phyloP scores from a whole-genome alignment of 2,113 vertebrate genomes.

The Anhinga anhinga region DNA sequence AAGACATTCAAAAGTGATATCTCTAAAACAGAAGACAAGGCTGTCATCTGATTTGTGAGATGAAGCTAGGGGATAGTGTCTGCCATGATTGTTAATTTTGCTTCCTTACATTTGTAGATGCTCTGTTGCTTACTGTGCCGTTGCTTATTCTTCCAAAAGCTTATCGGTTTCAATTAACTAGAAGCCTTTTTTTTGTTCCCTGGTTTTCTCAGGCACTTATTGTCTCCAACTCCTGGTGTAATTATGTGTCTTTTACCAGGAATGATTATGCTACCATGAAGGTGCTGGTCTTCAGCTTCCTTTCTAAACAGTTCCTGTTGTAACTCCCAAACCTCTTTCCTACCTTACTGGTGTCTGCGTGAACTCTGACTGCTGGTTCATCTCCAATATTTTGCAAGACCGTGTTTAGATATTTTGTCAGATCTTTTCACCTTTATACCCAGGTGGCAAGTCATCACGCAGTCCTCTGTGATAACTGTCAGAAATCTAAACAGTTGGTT shows the following conservation, averaged over 20 bases:
- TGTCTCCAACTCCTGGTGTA: not conserved
- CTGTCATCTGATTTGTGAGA: not conserved
- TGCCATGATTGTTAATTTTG: not conserved
- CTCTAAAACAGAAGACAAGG: not conserved
- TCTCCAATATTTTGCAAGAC: not conserved
- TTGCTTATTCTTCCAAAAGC: not conserved
- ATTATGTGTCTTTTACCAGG: not conserved
- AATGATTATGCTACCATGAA: not conserved
- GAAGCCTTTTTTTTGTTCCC: not conserved
- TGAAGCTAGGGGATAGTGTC: not conserved
- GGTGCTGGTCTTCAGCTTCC: not conserved
- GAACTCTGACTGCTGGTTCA: not conserved
- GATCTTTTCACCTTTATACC: not conserved
- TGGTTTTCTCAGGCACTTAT: not conserved
- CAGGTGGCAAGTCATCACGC: not conserved
- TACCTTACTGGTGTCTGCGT: not conserved
- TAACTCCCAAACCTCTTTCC: not conserved
- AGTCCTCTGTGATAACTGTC: not conserved
- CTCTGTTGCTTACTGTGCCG: not conserved
- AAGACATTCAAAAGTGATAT: not conserved
- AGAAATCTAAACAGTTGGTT: not conserved
- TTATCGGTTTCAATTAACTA: not conserved
- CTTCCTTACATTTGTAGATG: not conserved
- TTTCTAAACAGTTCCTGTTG: not conserved
- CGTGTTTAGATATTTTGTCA: not conserved